Conservation (phyloP, 2,797 vertebrate genomes). For the Rachycentron canadum region DNA sequence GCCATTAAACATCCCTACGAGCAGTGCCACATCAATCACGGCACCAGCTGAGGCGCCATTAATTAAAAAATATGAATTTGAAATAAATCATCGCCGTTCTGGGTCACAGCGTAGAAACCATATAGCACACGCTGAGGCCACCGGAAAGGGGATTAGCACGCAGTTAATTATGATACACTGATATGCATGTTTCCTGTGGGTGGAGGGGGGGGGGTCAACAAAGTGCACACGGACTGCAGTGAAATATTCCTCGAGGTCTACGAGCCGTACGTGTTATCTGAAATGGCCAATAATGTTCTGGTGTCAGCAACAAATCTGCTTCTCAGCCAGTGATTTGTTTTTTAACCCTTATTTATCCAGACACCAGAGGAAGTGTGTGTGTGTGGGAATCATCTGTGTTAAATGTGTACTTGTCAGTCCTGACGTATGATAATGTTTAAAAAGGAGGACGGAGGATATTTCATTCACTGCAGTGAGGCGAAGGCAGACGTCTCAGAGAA, state of each 20-base stretch:
- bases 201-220: conserved; percentile 31
- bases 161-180: conserved; percentile 73
- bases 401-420: conserved; percentile 28
- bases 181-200: conserved; percentile 59
- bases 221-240: conserved; percentile 17
- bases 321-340: neutral
- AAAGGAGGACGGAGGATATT: neutral
- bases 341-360: neutral
- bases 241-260: conserved; percentile 33
- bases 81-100: conserved; percentile 38
- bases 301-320: conserved; percentile 8
- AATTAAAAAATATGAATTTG: conserved; percentile 59
- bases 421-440: conserved; percentile 16
- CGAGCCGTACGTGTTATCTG: conserved; percentile 21
- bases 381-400: conserved; percentile 45
- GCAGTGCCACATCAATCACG: conserved; percentile 37
- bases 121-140: conserved; percentile 35
- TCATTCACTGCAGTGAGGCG: neutral
- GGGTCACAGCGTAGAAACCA: conserved; percentile 22
- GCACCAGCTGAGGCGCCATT: conserved; percentile 24
- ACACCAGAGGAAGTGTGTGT: conserved; percentile 36
- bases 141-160: conserved; percentile 50
- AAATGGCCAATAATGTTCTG: conserved; percentile 15
- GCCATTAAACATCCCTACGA: conserved; percentile 2
- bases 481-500: neutral